phyloP scores from a whole-genome alignment of 23 tunicate species.

The Botrylloides violaceus region DNA sequence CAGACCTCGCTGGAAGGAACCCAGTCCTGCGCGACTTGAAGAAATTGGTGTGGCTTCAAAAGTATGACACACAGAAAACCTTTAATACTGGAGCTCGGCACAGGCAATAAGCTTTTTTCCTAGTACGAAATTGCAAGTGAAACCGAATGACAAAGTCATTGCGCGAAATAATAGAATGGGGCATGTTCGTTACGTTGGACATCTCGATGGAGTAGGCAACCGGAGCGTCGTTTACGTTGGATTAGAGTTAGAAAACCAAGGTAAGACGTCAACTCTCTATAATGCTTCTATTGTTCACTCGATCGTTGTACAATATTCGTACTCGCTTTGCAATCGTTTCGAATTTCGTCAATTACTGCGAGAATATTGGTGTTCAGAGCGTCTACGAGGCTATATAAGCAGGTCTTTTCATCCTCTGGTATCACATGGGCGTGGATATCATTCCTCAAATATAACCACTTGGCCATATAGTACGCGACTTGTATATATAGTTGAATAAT shows the following conservation, averaged over 20 bases:
- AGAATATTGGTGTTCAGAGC: too few relatives aligned
- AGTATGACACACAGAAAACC: constrained; percentile 31
- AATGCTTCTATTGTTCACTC: too few relatives aligned
- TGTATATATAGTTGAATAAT: too few relatives aligned
- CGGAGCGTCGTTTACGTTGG: constrained; percentile 82
- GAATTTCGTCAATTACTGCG: too few relatives aligned
- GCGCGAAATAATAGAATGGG: constrained; percentile 36
- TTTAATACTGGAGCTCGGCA: not conserved
- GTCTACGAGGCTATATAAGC: too few relatives aligned
- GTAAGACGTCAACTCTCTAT: too few relatives aligned
- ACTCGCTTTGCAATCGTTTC: too few relatives aligned
- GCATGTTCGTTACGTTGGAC: constrained; percentile 71
- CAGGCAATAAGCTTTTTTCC: not conserved
- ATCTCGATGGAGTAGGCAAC: constrained; percentile 64
- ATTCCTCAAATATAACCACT: too few relatives aligned
- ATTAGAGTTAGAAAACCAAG: constrained; percentile 46
- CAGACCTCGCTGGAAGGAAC: constrained; percentile 74
- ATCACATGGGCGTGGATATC: not conserved
- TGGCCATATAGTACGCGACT: too few relatives aligned
- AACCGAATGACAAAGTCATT: constrained; percentile 50
- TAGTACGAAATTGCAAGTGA: constrained; percentile 59
- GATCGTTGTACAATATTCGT: too few relatives aligned
- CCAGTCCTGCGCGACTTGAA: constrained; percentile 64
- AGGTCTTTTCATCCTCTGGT: too few relatives aligned
- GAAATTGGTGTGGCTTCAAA: constrained; percentile 69